Evolutionary conservation across 2,797 vertebrate genomes (phyloP), one percentile per base, ranked within the genome.

Genomic region (Trichosurus vulpecula): DNA sequence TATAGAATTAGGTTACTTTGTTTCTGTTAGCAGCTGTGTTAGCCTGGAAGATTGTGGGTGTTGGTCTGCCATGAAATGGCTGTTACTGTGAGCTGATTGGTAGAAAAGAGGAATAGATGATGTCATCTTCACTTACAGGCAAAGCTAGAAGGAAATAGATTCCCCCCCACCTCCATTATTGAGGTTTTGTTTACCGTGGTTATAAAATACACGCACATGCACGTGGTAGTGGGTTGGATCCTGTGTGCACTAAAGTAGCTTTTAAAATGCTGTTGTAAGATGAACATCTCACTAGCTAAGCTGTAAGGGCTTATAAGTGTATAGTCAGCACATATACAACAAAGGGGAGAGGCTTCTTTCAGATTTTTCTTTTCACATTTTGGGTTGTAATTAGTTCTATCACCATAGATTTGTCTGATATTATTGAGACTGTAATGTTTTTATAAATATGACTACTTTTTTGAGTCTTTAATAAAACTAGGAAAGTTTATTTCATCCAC

Each of bases 11-110:
- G 96, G 95, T 98, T 97, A 97, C 95, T 97, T 97, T 97, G 27
- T 98, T 97, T 97, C 93, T 95, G 92, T 95, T 97, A 25, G 74
- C 97, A 91, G 74, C 95, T 74, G 94, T 96, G 92, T 93, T 96
- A 92, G 92, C 95, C 29, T 92, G 95, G 96, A 95, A 97, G 96
- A 95, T 97, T 98, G 93, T 97, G 96, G 12, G 55, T 97, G 94
- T 96, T 94, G 91, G 90, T 93, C 97, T 98, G 98, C 98, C 96
- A 97, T 99, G 99, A 99, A 98, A 98, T 98, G 98, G 97, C 98
- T 98, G 98, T 99, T 98, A 98, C 99, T 98, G 93, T 94, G 97
- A 92, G 97, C 98, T 96, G 98, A 99, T 99, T 99, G 99, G 99
- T 98, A 96, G 97, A 93, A 0, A 92, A 91, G 95, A 95, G 97